Conservation (phyloP, 2,888 invertebrate genomes). For the Argyra leucocephala region DNA sequence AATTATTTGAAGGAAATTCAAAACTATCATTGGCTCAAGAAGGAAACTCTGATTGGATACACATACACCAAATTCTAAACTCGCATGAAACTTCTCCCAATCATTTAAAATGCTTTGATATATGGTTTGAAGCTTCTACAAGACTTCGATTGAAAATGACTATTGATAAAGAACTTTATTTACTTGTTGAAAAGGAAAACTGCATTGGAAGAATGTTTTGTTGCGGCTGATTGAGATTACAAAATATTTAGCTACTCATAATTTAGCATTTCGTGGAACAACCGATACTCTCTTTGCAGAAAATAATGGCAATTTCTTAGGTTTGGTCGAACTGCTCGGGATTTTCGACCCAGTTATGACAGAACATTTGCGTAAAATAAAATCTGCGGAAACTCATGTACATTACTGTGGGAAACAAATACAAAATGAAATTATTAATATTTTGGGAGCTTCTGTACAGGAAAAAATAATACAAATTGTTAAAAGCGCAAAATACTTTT, state of each 20-base stretch:
- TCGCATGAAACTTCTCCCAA: conserved; percentile 9
- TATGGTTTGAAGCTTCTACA: conserved; percentile 9
- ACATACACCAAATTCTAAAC: conserved; percentile 9
- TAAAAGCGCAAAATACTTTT: conserved; percentile 6
- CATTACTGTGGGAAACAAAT: conserved; percentile 7
- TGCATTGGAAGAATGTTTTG: conserved; percentile 7
- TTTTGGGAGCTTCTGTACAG: conserved; percentile 7
- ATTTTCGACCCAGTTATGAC: conserved; percentile 4
- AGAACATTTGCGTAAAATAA: conserved; percentile 7
- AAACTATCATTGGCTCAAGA: conserved; percentile 8
- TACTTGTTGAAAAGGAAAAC: conserved; percentile 8
- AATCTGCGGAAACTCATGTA: conserved; percentile 8
- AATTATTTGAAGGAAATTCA: conserved; percentile 8
- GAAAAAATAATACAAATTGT: conserved; percentile 4
- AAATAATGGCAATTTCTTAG: conserved; percentile 2
- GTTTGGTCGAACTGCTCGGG: neutral
- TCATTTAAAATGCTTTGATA: conserved; percentile 8
- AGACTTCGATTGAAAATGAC: conserved; percentile 8
- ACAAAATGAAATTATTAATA: conserved; percentile 8
- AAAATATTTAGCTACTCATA: conserved; percentile 8
- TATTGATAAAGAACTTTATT: conserved; percentile 8
- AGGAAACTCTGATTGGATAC: conserved; percentile 9
- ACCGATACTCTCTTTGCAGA: conserved; percentile 7
- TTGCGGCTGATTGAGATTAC: conserved; percentile 8
- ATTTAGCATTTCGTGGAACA: conserved; percentile 9